These are phyloP conservation scores for Muscidifurax raptorellus DNA, from an alignment of 1,140 invertebrate genomes.

Conservation along the genomic window DNA sequence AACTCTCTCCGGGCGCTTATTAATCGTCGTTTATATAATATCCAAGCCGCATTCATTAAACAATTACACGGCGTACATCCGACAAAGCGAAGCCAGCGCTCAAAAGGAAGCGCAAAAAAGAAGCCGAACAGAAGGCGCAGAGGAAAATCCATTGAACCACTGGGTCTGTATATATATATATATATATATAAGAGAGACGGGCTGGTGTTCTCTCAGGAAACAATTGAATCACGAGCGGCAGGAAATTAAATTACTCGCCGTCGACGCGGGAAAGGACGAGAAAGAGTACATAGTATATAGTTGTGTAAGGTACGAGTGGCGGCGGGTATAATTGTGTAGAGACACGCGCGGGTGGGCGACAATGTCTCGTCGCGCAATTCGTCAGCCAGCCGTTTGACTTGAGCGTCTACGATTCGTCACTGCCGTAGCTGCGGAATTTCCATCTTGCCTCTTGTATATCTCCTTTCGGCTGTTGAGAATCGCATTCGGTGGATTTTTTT, in stretches of 20 bases:
- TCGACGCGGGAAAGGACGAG: not conserved
- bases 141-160: slow-evolving; percentile 25
- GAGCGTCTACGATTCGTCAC: not conserved
- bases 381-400: not conserved
- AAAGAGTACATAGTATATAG: not conserved
- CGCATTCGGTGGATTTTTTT: too few species aligned
- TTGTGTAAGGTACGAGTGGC: not conserved
- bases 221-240: slow-evolving; percentile 40
- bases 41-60: not conserved
- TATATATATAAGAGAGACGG: too few species aligned
- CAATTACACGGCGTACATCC: too few species aligned
- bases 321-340: not conserved
- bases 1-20: not conserved
- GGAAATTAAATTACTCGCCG: slow-evolving; percentile 45
- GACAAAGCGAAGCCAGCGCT: not conserved
- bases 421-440: not conserved
- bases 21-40: not conserved
- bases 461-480: not conserved
- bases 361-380: slow-evolving; percentile 15
- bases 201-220: slow-evolving; percentile 26
- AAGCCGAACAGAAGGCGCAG: not conserved
- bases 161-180: not conserved
- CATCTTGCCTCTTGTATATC: not conserved
- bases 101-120: not conserved
- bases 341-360: not conserved